Conservation (phyloP, 64 coral and sea anemone species). For the Dendrophyllia cribrosa region DNA sequence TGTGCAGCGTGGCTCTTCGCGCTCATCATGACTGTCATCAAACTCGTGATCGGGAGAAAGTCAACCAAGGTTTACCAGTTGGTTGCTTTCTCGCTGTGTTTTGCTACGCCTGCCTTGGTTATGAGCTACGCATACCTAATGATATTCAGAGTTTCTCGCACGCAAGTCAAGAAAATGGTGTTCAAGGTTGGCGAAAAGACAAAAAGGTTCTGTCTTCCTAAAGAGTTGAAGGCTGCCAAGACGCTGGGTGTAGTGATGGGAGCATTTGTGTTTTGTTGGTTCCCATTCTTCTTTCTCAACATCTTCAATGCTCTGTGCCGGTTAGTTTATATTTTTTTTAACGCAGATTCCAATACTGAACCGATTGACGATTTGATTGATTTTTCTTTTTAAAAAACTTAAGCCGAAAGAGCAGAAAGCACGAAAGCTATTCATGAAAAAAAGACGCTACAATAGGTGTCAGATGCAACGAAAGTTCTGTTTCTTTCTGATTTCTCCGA, state of each 20-base stretch:
- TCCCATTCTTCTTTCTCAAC: slow-evolving; percentile 89
- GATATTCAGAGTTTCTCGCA: slow-evolving; percentile 92
- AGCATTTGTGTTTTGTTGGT: slow-evolving; percentile 85
- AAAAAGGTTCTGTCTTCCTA: slow-evolving; percentile 87
- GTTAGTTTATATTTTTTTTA: not conserved
- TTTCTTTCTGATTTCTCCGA: no score
- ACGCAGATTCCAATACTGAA: no score
- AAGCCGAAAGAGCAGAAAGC: no score
- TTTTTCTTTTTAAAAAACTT: no score
- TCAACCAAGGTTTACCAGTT: slow-evolving; percentile 75
- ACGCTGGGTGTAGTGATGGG: slow-evolving; percentile 89
- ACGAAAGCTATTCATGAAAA: no score
- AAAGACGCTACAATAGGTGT: no score
- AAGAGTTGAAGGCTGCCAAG: slow-evolving; percentile 92
- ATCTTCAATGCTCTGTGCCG: slow-evolving; percentile 68
- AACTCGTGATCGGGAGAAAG: slow-evolving; percentile 58
- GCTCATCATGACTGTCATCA: slow-evolving; percentile 62
- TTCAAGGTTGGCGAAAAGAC: slow-evolving; percentile 69
- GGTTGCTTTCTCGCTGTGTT: slow-evolving; percentile 73
- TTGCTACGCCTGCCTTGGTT: slow-evolving; percentile 61
- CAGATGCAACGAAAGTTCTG: no score
- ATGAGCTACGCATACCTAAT: slow-evolving; percentile 87
- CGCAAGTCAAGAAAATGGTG: slow-evolving; percentile 82
- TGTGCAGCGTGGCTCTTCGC: slow-evolving; percentile 72
- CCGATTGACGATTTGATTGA: no score